Evolutionary conservation across 2,797 vertebrate genomes (phyloP).

Genomic region (Hyperoplus lanceolatus): DNA sequence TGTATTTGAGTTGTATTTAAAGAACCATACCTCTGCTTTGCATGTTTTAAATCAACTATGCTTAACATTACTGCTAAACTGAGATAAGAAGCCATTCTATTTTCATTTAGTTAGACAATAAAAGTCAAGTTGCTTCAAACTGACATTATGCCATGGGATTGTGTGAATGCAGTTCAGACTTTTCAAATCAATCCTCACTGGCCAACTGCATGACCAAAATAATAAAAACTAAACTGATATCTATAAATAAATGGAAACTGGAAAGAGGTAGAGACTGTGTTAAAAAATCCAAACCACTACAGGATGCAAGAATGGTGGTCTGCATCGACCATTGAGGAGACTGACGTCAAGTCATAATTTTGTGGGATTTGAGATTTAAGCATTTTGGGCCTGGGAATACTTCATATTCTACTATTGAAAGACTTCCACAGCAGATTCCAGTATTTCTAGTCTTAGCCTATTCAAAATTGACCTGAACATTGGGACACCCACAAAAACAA

Average conservation of each 20-base stretch:
- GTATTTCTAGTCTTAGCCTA: not conserved
- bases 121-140: not conserved
- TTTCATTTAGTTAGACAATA: not conserved
- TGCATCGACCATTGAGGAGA: not conserved
- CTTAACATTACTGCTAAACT: not conserved
- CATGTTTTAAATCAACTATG: not conserved
- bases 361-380: not conserved
- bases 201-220: not conserved
- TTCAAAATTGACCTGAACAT: not conserved
- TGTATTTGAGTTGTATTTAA: not conserved
- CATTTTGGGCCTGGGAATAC: not conserved
- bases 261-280: not conserved
- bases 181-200: conserved; percentile 6
- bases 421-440: not conserved
- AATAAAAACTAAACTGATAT: not conserved
- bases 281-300: not conserved
- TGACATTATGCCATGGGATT: not conserved
- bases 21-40: not conserved
- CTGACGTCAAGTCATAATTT: not conserved
- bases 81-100: no score
- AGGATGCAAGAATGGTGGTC: not conserved
- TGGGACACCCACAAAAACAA: not conserved
- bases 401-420: not conserved
- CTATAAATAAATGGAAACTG: not conserved
- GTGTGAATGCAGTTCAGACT: not conserved